Base-by-base conservation (phyloP, 2,113 vertebrate genomes). In the Calyptomena viridis region DNA sequence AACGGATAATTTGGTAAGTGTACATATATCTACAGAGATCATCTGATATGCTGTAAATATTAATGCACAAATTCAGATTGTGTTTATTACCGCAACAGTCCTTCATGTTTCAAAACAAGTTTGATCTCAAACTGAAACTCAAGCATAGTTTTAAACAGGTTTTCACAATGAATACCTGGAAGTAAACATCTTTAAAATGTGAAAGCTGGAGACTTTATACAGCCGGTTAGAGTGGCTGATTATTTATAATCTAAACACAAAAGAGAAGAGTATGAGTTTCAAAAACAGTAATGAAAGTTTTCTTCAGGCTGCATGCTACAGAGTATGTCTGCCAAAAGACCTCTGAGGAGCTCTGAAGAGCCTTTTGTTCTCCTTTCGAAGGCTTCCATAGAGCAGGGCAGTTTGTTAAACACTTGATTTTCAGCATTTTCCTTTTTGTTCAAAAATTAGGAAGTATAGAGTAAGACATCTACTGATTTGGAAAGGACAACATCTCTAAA, bases 301-400 rank as follows among this genome's bases (percentile, higher is more conserved):
- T 89, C 73, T n/a, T 87, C 78, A 83, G 63, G 58, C 87, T 80
- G 81, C 78, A 73, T 0, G 0, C 58, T 85, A 68, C 22, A 40
- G 53, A 44, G 25, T 18, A 42, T 0, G 42, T 52, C 59, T 95
- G 91, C 87, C 87, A 94, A 76, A 95, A 95, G 69, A 73, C 40
- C 46, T 90, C 83, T 23, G 64, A 90, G 62, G 62, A 95, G 71
- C 90, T 90, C 67, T 95, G 84, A 95, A 94, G 84, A 94, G 89
- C 58, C 52, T 44, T 89, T 94, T 92, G 87, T 89, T 93, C 52
- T 64, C 27, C 18, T 69, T 95, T 83, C 82, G 82, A 78, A 94
- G 60, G 56, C 84, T 90, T 91, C 80, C 44, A 89, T 64, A 56
- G 40, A 95, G 35, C 62, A 91, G 16, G 55, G 69, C 62, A 84